Evolutionary conservation across 1,140 invertebrate species (phyloP).

Genomic region (Limonius californicus): DNA sequence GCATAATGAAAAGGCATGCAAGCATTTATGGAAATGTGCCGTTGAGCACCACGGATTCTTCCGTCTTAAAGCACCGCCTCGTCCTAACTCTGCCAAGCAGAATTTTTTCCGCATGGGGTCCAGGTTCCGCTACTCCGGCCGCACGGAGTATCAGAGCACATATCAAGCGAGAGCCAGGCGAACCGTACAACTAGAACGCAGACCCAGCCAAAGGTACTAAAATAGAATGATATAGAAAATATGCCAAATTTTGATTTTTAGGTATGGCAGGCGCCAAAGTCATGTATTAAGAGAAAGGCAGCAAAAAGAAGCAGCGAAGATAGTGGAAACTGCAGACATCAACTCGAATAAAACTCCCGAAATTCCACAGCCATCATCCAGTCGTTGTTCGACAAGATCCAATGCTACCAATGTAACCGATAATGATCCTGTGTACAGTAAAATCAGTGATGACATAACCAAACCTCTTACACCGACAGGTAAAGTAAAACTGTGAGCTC

Average conservation of each 20-base stretch:
- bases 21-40: conserved; percentile 99
- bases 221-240: too few relatives aligned
- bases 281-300: conserved; percentile 65
- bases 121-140: conserved; percentile 87
- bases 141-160: conserved; percentile 95
- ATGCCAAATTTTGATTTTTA: conserved; percentile 46
- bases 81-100: conserved; percentile 82
- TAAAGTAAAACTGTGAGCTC: too few relatives aligned
- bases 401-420: conserved; percentile 33
- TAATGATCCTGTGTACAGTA: conserved; percentile 40
- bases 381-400: conserved; percentile 32
- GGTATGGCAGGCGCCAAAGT: conserved; percentile 77
- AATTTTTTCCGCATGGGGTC: conserved; percentile 98
- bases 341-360: conserved; percentile 16
- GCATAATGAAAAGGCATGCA: conserved; percentile 95
- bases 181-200: conserved; percentile 91
- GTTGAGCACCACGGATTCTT: conserved; percentile 99
- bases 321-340: conserved; percentile 11
- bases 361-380: conserved; percentile 33
- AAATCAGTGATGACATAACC: conserved; percentile 40
- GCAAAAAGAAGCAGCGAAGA: conserved; percentile 37
- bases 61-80: conserved; percentile 84
- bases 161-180: conserved; percentile 81
- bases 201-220: conserved; percentile 90
- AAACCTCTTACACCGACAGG: conserved; percentile 30